Percentiles rank a stretch among this genome's conserved stretches.
phyloP scores from a whole-genome alignment of 1,140 invertebrate genomes.

The Sycobia sp. region DNA sequence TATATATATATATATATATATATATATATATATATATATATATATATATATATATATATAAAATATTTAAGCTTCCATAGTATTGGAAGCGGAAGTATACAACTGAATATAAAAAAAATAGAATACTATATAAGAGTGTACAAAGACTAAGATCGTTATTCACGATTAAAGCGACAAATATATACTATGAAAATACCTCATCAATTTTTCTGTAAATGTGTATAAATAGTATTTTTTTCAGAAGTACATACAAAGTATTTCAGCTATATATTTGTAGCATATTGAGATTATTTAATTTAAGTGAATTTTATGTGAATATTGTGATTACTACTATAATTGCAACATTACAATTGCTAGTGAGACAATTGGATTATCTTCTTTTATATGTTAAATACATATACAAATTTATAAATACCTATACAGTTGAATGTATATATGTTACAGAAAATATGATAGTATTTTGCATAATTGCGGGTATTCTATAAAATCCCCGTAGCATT shows the following conservation, averaged over 20 bases:
- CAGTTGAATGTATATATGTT: no score
- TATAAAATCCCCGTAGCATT: no score
- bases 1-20: not conserved
- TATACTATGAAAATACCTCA: not conserved
- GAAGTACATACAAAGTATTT: no score
- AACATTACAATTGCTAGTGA: not conserved
- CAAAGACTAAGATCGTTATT: conserved; percentile 18
- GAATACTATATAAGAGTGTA: conserved; percentile 17
- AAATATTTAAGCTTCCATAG: conserved; percentile 15
- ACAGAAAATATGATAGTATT: no score
- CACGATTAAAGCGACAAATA: conserved; percentile 28
- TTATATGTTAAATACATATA: not conserved
- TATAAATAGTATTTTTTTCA: conserved; percentile 8
- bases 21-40: not conserved
- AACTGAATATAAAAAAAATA: conserved; percentile 6
- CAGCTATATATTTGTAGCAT: no score
- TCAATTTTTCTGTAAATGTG: conserved; percentile 15
- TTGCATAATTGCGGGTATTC: no score
- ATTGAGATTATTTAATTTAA: no score
- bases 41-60: conserved; percentile 4
- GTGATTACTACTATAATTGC: not conserved
- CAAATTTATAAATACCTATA: no score
- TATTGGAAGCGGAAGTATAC: conserved; percentile 8
- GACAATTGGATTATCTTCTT: not conserved
- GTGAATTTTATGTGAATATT: no score